phyloP scores from a whole-genome alignment of 1,140 invertebrate species.

The Phymorhynchus buccinoides region DNA sequence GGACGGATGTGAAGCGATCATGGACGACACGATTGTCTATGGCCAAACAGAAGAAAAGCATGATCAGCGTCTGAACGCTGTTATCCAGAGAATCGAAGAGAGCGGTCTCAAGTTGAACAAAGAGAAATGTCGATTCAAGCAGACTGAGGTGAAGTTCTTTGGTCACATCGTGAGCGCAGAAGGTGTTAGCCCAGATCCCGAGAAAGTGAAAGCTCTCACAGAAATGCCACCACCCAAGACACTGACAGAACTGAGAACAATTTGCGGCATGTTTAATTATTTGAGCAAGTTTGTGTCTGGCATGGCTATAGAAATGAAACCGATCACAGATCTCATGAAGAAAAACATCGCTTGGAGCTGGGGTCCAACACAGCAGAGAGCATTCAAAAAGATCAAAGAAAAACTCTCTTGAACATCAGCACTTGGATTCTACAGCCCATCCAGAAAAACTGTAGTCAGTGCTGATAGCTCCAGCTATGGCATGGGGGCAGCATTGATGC shows the following conservation, averaged over 20 bases:
- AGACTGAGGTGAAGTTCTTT: constrained; percentile 38
- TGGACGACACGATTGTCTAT: constrained; percentile 60
- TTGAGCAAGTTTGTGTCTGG: constrained; percentile 46
- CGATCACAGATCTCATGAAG: constrained; percentile 44
- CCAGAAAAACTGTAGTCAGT: constrained; percentile 40
- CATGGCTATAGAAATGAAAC: constrained; percentile 40
- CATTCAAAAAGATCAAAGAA: constrained; percentile 39
- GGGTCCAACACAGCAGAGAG: constrained; percentile 36
- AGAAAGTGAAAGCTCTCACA: constrained; percentile 57
- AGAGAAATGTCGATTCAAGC: constrained; percentile 68
- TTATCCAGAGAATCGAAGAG: constrained; percentile 53
- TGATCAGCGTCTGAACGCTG: constrained; percentile 48
- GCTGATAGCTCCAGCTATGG: constrained; percentile 52
- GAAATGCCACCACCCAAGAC: constrained; percentile 62
- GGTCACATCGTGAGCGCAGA: constrained; percentile 36
- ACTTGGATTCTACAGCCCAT: constrained; percentile 44
- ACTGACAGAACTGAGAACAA: constrained; percentile 13
- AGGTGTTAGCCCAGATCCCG: constrained; percentile 58
- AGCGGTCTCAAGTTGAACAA: constrained; percentile 63
- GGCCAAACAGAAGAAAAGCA: constrained; percentile 52
- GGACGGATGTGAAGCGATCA: constrained; percentile 39
- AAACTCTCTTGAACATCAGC: constrained; percentile 35
- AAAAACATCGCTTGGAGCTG: constrained; percentile 39
- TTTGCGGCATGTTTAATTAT: constrained; percentile 48
- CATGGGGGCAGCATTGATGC: constrained; percentile 38